A percentile compares a stretch with the other conserved stretches of the same genome.
Evolutionary conservation across 2,888 invertebrate genomes (phyloP).

Genomic region (Caenorhabditis uteleia): DNA sequence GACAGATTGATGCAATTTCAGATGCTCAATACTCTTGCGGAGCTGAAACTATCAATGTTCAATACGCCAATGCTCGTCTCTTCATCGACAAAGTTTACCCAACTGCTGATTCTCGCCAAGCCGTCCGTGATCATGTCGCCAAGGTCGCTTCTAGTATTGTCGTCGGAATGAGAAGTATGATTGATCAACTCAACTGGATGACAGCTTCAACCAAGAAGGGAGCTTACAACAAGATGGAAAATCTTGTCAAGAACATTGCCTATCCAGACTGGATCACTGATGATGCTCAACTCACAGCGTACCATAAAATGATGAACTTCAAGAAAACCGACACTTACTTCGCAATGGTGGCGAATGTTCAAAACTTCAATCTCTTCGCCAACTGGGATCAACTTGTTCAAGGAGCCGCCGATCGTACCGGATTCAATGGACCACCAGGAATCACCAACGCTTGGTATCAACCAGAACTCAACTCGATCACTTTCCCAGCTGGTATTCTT

Average conservation of each 20-base stretch:
- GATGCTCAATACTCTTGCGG: conserved; percentile 41
- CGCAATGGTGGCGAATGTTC: conserved; percentile 30
- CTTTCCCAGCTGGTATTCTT: conserved; percentile 65
- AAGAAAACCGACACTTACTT: conserved; percentile 29
- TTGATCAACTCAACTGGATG: conserved; percentile 66
- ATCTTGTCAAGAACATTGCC: conserved; percentile 62
- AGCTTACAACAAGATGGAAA: conserved; percentile 61
- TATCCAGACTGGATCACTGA: conserved; percentile 61
- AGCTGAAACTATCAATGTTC: conserved; percentile 41
- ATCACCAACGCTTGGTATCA: conserved; percentile 57
- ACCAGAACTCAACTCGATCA: conserved; percentile 63
- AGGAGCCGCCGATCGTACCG: conserved; percentile 37
- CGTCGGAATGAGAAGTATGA: conserved; percentile 60
- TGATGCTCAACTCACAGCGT: conserved; percentile 43
- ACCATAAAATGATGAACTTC: conserved; percentile 47
- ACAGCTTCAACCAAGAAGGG: conserved; percentile 50
- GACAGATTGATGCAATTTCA: conserved; percentile 14
- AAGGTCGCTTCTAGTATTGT: conserved; percentile 50
- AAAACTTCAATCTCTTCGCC: conserved; percentile 36
- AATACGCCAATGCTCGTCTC: conserved; percentile 60
- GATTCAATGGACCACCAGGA: conserved; percentile 53
- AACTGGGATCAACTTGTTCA: conserved; percentile 33
- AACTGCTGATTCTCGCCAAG: conserved; percentile 16
- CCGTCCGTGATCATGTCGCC: conserved; percentile 52
- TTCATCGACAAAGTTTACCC: conserved; percentile 61